Base-by-base conservation (phyloP, 2,113 vertebrate genomes). In the Stegostoma tigrinum region DNA sequence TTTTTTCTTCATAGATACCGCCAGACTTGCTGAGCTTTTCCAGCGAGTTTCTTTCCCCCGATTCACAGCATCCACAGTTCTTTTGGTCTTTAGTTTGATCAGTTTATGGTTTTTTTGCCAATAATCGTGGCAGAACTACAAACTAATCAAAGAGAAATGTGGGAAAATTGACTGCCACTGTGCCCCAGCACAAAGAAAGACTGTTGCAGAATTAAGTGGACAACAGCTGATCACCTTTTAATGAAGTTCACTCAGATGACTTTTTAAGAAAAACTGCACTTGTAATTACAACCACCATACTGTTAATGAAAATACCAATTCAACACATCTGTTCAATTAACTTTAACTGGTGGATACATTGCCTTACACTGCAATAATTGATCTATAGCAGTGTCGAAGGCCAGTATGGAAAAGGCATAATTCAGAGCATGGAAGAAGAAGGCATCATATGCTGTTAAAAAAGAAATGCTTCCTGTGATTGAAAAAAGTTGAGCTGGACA, bases 261-360 rank as follows among this genome's bases (percentile, higher is more conserved):
- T 93, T 93, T 64, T 23, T 52, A 75, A 95, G 72, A 95, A 70
- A 94, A 42, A 48, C 48, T 95, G 94, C 34, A 48, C 67, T 95
- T 95, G 94, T 72, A 95, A 95, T 95, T 95, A 52, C 94, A 95
- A 72, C 68, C 94, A 75, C 68, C 48, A 42, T 70, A 70, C 42
- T 95, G 94, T 68, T 72, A 42, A 95, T 95, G 94, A 95, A 95
- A 95, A 95, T 95, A 95, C 67, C 94, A 95, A 95, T 95, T 30
- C 68, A 95, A 95, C 94, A 75, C 67, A 70, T 45, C 94, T 95
- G 94, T 95, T 95, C 94, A 95, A 95, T 95, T 95, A 72, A 72
- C 94, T 72, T 95, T 72, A 95, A 95, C 94, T 95, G 52, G 94
- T 72, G 75, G 68, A 27, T 42, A 52, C 68, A 95, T 95, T 95